Evolutionary conservation across 2,797 vertebrate genomes (phyloP), one percentile per base, ranked within the genome.

Genomic region (Pelochelys cantorii): DNA sequence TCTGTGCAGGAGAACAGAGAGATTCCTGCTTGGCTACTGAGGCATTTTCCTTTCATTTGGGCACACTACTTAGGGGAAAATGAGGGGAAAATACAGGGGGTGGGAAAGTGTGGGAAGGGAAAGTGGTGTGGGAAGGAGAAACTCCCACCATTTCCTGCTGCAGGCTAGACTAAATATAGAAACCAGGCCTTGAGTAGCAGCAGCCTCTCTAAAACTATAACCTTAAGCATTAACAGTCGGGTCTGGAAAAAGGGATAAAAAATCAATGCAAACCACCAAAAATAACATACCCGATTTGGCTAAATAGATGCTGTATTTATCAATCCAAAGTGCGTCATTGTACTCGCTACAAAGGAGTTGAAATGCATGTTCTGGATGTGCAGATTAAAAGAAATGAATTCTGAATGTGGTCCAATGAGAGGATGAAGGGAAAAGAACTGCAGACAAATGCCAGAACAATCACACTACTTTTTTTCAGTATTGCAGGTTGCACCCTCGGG

Each of bases 401-500:
- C 95, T 90, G 81, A 88, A 88, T 84, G 89, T 74, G 79, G 86
- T 89, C 27, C 90, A 11, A 14, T 5, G 5, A 1, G 25, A 0
- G 85, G 71, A 3, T 53, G 80, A 94, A 90, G 85, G 89, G 88
- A 74, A 89, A 37, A 71, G 59, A 23, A n/a, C 13, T 34, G 60
- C 18, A 2, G 48, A 81, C 37, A 83, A 34, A 29, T 0, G 55
- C 31, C 83, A 9, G 68, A 20, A 37, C 85, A 7, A 85, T 88
- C 18, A 52, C 31, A 1, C 23, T 0, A 3, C 83, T 27, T 74
- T 8, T 48, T 48, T 25, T 6, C 5, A 37, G 31, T 86, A 42
- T 8, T 57, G 42, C 42, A 48, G 42, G 42, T 48, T 48, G 42
- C 7, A 48, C 42, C 42, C 42, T 48, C 42, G 42, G 42, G 42